Evolutionary conservation across 2,797 vertebrate genomes (phyloP).

Genomic region (Melanotaenia trifasciata): DNA sequence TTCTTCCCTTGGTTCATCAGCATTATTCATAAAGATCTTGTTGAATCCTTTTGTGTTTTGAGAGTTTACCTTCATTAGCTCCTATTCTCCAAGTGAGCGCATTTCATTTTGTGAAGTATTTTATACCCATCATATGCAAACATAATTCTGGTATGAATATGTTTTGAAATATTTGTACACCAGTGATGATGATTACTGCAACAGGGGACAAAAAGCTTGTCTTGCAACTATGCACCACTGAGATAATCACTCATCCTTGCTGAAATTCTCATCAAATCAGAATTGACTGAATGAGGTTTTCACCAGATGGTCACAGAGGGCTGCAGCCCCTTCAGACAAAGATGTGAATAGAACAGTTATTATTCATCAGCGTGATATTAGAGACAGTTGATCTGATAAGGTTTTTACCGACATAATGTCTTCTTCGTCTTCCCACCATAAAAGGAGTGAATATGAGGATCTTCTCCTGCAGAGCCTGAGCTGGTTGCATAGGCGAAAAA

Average conservation of each 20-base stretch:
- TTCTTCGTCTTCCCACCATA: neutral
- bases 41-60: constrained; percentile 4
- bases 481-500: neutral
- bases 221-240: neutral
- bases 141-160: neutral
- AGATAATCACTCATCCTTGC: neutral
- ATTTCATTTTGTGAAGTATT: neutral
- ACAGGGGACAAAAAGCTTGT: neutral
- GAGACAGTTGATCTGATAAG: constrained; percentile 9
- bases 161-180: constrained; percentile 1
- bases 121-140: neutral
- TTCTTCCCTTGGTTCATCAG: neutral
- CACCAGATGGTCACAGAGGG: constrained; percentile 27
- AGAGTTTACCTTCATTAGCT: constrained; percentile 1
- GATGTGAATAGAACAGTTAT: neutral
- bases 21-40: neutral
- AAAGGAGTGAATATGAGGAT: neutral
- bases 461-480: neutral
- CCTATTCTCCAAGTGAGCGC: constrained; percentile 2
- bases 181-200: neutral
- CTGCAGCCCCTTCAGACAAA: constrained; percentile 7
- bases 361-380: neutral
- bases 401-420: neutral
- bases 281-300: constrained; percentile 23
- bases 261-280: neutral